Evolutionary conservation across 2,113 vertebrate species (phyloP), one percentile per base, ranked within the genome.

Genomic region (Candoia aspera): DNA sequence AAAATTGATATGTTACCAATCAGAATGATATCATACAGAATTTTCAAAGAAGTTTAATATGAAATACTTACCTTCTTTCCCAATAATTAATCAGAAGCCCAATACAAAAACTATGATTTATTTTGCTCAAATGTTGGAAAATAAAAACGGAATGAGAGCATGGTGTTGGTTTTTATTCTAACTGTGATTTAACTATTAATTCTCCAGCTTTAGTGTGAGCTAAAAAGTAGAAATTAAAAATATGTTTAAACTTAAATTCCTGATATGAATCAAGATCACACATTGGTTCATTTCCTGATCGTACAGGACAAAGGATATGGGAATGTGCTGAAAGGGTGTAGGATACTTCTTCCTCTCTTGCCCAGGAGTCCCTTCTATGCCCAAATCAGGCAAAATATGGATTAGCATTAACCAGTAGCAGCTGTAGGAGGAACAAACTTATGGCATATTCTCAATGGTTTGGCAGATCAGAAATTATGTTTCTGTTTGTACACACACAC

Each of bases 181-280:
- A 58, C 87, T 60, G 54, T 59, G 42, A 46, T 21, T 68, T 93
- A 86, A 49, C 84, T 33, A 86, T 58, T 88, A 57, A 91, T 84
- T 68, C 68, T 42, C 68, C 24, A 37, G 84, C 5, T 26, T 58
- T 57, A 3, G 92, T 93, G 49, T 86, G 19, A 91, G 23, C 12
- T 54, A 62, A 85, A 37, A 0, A 55, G 79, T 92, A 54, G 24
- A 93, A 19, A 1, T 83, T 94, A 59, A 91, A 95, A 49, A 87
- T n/a, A 87, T 24, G 23, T 88, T 94, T 88, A 92, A 73, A 90
- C 19, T 89, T 58, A 92, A 79, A 91, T 88, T n/a, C 46, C 89
- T 93, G 68, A 84, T 13, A 84, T 92, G 73, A 94, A 85, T 55
- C 90, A 0, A 0, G 46, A 79, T 5, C 13, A 33, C 15, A 33